Percentiles rank a stretch among this genome's conserved stretches.
Evolutionary conservation across 2,113 vertebrate species (phyloP).

Genomic region (Pyxicephalus adspersus): DNA sequence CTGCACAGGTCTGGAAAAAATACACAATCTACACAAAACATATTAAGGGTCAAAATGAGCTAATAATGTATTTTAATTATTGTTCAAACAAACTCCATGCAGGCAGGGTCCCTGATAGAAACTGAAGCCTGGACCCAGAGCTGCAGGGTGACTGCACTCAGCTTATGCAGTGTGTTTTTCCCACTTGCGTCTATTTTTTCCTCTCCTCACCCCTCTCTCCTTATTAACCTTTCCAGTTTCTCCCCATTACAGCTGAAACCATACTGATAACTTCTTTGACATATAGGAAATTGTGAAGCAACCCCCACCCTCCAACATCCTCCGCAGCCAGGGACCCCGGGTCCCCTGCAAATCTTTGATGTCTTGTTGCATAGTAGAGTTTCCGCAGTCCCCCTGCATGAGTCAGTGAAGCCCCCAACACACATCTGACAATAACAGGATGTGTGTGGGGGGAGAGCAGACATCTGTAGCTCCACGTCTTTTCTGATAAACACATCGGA

Average conservation of each 20-base stretch:
- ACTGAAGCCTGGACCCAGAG: no score
- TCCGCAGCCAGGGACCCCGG: conserved; percentile 33
- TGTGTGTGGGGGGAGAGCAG: not conserved
- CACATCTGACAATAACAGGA: conserved; percentile 36
- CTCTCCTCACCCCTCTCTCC: not conserved
- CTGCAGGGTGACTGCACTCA: no score
- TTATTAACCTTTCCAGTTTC: not conserved
- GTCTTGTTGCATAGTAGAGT: not conserved
- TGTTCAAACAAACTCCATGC: no score
- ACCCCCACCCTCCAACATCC: not conserved
- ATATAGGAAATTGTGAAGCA: conserved; percentile 40
- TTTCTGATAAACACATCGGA: not conserved
- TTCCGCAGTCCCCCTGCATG: conserved; percentile 31
- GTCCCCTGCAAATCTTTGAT: not conserved
- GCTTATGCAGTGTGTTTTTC: no score
- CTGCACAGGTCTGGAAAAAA: no score
- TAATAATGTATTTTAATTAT: no score
- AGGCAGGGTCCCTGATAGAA: no score
- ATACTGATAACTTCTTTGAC: conserved; percentile 3
- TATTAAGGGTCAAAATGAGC: no score
- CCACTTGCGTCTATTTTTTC: not conserved
- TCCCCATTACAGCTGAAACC: not conserved
- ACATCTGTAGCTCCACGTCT: not conserved
- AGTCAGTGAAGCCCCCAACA: conserved; percentile 40
- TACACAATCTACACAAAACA: no score